A percentile compares a stretch with the other conserved stretches of the same genome.
Conservation (phyloP, 2,113 vertebrate genomes). For the Noturus placidus region DNA sequence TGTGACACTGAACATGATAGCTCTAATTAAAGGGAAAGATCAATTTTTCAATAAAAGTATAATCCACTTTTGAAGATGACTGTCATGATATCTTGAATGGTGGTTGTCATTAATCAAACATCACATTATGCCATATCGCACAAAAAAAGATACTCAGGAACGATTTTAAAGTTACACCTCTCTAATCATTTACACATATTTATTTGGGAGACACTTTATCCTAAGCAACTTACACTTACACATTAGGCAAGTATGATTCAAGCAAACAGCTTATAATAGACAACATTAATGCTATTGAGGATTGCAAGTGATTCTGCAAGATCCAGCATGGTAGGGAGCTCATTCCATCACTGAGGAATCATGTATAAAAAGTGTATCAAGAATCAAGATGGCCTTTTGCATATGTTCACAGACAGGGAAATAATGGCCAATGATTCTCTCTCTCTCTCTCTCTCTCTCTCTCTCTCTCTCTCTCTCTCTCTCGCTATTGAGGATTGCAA, state of each 20-base stretch:
- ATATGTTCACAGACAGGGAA: constrained; percentile 35
- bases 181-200: not conserved
- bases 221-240: not conserved
- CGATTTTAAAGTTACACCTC: not conserved
- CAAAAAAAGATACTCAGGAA: not conserved
- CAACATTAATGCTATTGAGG: not conserved
- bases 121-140: not conserved
- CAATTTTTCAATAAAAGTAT: constrained; percentile 25
- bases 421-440: constrained; percentile 1
- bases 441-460: no score
- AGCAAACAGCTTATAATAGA: not conserved
- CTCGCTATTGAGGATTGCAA: not conserved
- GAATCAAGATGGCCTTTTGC: constrained; percentile 33
- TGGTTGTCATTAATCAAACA: not conserved
- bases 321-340: not conserved
- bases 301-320: not conserved
- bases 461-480: no score
- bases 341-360: not conserved
- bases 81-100: not conserved
- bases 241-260: not conserved
- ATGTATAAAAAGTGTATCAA: not conserved
- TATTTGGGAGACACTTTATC: not conserved
- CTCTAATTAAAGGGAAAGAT: constrained; percentile 7
- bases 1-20: not conserved
- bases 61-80: not conserved